Evolutionary conservation across 2,888 invertebrate genomes (phyloP).

Genomic region (Cactoblastis cactorum): DNA sequence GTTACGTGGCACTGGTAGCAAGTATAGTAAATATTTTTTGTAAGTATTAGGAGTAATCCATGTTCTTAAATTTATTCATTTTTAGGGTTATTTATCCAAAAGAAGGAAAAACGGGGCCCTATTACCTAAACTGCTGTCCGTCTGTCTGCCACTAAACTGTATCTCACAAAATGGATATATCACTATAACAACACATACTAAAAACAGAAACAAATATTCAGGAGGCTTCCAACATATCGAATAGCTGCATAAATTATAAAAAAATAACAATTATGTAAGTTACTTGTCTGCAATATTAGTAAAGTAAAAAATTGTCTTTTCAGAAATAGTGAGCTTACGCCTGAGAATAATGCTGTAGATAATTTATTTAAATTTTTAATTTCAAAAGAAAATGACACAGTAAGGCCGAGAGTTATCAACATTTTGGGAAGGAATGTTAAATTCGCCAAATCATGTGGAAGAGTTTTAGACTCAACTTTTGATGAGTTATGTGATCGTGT

Average conservation of each 20-base stretch:
- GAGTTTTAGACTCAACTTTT: conserved; percentile 93
- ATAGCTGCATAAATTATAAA: too few relatives aligned
- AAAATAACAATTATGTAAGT: too few relatives aligned
- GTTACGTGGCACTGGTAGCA: conserved; percentile 81
- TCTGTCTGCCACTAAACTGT: too few relatives aligned
- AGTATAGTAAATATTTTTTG: conserved; percentile 90
- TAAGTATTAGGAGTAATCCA: conserved; percentile 67
- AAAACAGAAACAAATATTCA: too few relatives aligned
- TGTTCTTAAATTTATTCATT: background rate
- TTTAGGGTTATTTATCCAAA: too few relatives aligned
- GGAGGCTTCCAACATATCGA: too few relatives aligned
- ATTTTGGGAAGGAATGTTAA: conserved; percentile 94
- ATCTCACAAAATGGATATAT: too few relatives aligned
- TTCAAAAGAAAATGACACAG: conserved; percentile 93
- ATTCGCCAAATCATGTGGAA: conserved; percentile 94
- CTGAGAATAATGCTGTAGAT: conserved; percentile 82
- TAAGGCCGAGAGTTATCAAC: conserved; percentile 90
- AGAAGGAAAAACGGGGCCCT: too few relatives aligned
- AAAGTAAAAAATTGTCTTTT: conserved; percentile 26
- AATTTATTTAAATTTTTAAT: conserved; percentile 92
- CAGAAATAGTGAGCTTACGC: conserved; percentile 82
- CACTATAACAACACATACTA: too few relatives aligned
- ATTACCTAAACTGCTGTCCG: too few relatives aligned
- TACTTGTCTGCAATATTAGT: too few relatives aligned
- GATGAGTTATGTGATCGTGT: conserved; percentile 94